Evolutionary conservation across 2,797 vertebrate genomes (phyloP).

Genomic region (Microchirus variegatus): DNA sequence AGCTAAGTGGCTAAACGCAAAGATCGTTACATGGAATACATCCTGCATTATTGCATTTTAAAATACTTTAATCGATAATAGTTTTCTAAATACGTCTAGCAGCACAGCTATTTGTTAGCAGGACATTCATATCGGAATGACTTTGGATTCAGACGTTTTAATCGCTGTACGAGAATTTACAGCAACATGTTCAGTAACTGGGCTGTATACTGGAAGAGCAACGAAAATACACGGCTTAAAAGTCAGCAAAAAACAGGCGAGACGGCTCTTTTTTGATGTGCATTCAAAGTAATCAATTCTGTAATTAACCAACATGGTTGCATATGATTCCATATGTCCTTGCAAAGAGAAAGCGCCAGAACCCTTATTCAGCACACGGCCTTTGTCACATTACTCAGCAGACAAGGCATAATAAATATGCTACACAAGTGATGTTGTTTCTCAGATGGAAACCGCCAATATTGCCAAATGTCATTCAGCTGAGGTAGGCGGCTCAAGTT

Average conservation of each 20-base stretch:
- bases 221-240: background rate
- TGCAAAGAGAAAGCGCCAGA: no score
- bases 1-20: background rate
- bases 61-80: background rate
- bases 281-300: no score
- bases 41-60: background rate
- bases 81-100: background rate
- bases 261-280: no score
- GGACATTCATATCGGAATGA: no score
- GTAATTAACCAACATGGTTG: no score
- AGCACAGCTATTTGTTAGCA: background rate
- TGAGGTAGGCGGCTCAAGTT: constrained; percentile 14
- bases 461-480: constrained; percentile 15
- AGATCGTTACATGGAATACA: background rate
- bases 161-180: background rate
- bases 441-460: constrained; percentile 9
- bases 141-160: background rate
- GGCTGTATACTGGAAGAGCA: background rate
- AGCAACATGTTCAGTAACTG: background rate
- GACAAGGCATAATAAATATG: constrained; percentile 8
- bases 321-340: no score
- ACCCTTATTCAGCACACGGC: background rate
- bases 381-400: background rate
- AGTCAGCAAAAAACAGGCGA: background rate
- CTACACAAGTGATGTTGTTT: background rate